Conservation (phyloP, 1,140 invertebrate genomes). For the Lordiphosa collinella region DNA sequence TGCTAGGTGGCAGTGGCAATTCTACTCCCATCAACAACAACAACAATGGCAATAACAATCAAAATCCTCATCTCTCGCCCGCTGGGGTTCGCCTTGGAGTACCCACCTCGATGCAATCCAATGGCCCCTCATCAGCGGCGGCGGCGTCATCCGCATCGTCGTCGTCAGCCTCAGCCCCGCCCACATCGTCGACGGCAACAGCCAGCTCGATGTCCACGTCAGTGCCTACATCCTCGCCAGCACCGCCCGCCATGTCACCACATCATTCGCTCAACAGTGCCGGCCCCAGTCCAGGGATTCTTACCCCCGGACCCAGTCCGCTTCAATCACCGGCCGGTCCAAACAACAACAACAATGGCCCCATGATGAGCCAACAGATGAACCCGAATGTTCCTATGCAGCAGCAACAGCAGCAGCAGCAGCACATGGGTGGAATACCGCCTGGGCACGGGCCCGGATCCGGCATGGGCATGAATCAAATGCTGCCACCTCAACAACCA, state of each 20-base stretch:
- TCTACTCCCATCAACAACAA: conserved; percentile 40
- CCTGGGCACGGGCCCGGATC: conserved; percentile 44
- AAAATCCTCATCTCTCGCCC: conserved; percentile 70
- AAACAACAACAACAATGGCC: conserved; percentile 75
- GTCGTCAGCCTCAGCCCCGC: conserved; percentile 32
- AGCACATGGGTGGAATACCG: conserved; percentile 62
- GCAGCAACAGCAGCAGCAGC: conserved; percentile 55
- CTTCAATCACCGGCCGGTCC: conserved; percentile 78
- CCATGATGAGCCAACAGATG: conserved; percentile 71
- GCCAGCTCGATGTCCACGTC: conserved; percentile 62
- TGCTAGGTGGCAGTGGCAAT: conserved; percentile 40
- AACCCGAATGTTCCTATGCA: conserved; percentile 79
- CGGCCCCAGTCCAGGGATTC: conserved; percentile 66
- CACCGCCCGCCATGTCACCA: conserved; percentile 75
- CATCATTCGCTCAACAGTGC: conserved; percentile 68
- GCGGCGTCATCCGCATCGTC: conserved; percentile 38
- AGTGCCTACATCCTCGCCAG: conserved; percentile 78
- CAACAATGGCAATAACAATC: conserved; percentile 69
- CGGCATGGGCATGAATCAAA: conserved; percentile 75
- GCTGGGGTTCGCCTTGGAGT: conserved; percentile 61
- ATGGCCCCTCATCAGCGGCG: conserved; percentile 54
- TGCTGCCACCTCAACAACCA: conserved; percentile 72
- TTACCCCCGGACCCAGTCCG: conserved; percentile 66
- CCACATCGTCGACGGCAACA: conserved; percentile 40
- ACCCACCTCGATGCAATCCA: conserved; percentile 62